These are phyloP conservation scores for Eristalis pertinax DNA, from an alignment of 2,888 invertebrate species.

Conservation along the genomic window DNA sequence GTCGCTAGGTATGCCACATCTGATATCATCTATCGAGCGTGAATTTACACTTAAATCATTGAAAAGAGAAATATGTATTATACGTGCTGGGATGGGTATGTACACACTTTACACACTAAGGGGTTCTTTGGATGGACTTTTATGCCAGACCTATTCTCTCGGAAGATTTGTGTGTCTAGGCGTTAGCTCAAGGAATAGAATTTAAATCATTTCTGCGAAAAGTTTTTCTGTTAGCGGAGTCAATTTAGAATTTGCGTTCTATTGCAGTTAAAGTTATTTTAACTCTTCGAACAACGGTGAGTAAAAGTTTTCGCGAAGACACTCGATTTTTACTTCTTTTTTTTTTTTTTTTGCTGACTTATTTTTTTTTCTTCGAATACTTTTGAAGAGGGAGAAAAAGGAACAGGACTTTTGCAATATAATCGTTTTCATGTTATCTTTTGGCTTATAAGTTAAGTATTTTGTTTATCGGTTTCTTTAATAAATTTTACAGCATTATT, in stretches of 20 bases:
- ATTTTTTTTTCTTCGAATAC: not conserved
- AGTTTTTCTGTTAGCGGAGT: conserved; percentile 10
- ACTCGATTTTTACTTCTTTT: not conserved
- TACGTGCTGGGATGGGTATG: not conserved
- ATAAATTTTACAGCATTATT: too few relatives aligned
- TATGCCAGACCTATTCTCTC: not conserved
- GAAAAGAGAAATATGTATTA: not conserved
- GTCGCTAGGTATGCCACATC: conserved; percentile 16
- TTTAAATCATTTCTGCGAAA: conserved; percentile 24
- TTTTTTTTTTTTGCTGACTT: not conserved
- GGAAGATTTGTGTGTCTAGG: conserved; percentile 14
- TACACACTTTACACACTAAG: not conserved
- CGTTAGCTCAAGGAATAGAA: conserved; percentile 5
- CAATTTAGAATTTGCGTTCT: conserved; percentile 8
- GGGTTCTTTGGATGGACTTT: not conserved
- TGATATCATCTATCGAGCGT: conserved; percentile 30
- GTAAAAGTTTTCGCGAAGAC: not conserved
- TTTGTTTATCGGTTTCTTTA: too few relatives aligned
- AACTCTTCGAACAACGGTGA: not conserved
- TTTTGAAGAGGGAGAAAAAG: not conserved
- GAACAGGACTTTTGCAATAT: not conserved
- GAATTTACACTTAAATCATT: conserved; percentile 16
- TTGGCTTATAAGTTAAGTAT: too few relatives aligned
- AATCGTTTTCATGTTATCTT: not conserved
- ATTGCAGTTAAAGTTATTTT: not conserved